Base-by-base conservation (phyloP, 2,888 invertebrate species). In the Smittia sp. region DNA sequence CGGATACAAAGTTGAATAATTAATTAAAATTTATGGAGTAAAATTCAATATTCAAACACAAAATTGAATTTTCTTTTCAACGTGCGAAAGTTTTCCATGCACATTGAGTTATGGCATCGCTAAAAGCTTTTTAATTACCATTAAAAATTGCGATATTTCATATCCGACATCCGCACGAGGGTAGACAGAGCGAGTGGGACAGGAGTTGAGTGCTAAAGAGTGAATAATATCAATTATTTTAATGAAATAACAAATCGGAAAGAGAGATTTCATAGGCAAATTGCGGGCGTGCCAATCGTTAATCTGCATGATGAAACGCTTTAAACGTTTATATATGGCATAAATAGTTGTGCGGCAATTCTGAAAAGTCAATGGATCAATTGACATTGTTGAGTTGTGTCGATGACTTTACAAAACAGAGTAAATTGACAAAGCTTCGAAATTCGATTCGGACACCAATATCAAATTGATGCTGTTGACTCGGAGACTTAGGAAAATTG, bases 111-210 rank as follows among this genome's bases (percentile, higher is more conserved):
- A 46, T 46, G 46, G 46, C 11, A 6, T n/a, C 15, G 46, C 46
- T 46, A 46, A 46, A 46, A 46, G 46, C 46, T 46, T 46, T 46
- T 46, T 46, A 46, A 46, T 46, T 46, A 46, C 46, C 46, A 46
- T 46, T 46, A 46, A 46, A 32, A 46, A 46, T 46, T 46, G 46
- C 46, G 46, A 46, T 46, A 46, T 46, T 46, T 46, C 46, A 46
- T 46, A 46, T 46, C 46, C 46, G 46, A 46, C 46, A 46, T 46
- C n/a, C n/a, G 46, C 46, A 46, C 46, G 46, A 46, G 15, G 3
- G n/a, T n/a, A n/a, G n/a, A n/a, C n/a, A n/a, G 32, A 32, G 32
- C 3, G 32, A 32, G 32, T 32, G 32, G 9, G 32, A 32, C 4
- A 32, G 32, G 4, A 9, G 3, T 3, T 3, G 32, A 32, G 32